phyloP scores from a whole-genome alignment of 2,113 vertebrate species.

The Erythrocebus patas region DNA sequence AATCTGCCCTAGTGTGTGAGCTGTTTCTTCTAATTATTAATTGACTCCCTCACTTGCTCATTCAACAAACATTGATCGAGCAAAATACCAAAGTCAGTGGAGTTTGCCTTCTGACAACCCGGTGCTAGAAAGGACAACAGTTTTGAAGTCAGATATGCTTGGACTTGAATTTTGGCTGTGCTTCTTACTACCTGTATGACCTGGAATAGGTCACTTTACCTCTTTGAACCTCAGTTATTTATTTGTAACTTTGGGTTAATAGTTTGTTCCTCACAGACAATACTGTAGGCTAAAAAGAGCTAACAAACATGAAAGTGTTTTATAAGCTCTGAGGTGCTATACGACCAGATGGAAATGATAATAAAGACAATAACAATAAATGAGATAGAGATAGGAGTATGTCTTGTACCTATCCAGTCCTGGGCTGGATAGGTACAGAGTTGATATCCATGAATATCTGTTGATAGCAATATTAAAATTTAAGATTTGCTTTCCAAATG shows the following conservation, averaged over 20 bases:
- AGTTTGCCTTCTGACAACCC: not conserved
- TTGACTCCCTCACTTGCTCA: not conserved
- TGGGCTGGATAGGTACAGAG: not conserved
- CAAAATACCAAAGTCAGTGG: not conserved
- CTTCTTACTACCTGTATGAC: not conserved
- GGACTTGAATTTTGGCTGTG: not conserved
- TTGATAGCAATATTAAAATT: not conserved
- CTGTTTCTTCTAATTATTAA: not conserved
- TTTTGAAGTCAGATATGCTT: not conserved
- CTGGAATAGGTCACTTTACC: not conserved
- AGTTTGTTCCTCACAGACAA: not conserved
- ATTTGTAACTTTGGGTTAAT: not conserved
- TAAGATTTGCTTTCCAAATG: slow-evolving; percentile 24
- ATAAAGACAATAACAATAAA: slow-evolving; percentile 11
- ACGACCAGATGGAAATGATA: not conserved
- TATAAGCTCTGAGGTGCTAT: not conserved
- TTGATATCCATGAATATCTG: not conserved
- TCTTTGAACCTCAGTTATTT: slow-evolving; percentile 17
- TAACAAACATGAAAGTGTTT: not conserved
- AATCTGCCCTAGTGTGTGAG: not conserved
- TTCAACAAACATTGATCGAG: not conserved
- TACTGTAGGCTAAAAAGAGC: not conserved
- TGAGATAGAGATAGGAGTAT: not conserved
- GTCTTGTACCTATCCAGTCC: not conserved
- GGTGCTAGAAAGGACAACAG: not conserved